These are phyloP conservation scores for Leptinotarsa undecemlineata DNA, from an alignment of 1,140 invertebrate species.

Conservation along the genomic window DNA sequence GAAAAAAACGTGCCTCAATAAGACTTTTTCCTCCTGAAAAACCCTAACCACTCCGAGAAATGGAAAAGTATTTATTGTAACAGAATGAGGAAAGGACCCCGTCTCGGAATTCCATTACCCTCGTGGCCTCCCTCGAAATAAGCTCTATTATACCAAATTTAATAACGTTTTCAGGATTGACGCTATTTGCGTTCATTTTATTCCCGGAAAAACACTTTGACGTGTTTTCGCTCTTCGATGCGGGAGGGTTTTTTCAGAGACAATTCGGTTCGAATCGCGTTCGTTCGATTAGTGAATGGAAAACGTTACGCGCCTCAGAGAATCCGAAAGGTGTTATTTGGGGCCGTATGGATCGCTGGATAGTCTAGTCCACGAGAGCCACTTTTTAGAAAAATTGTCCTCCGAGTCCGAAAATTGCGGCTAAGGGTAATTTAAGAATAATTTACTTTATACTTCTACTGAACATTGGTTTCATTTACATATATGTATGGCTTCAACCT, in stretches of 20 bases:
- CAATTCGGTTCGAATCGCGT: not conserved
- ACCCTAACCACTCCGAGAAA: not conserved
- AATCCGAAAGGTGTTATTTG: not conserved
- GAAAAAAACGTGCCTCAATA: not conserved
- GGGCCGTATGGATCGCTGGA: not conserved
- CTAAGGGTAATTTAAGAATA: no score
- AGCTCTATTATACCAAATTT: conserved; percentile 11
- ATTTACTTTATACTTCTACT: no score
- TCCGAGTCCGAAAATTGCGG: no score
- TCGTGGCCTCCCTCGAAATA: not conserved
- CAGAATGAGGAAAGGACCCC: not conserved
- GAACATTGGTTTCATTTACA: no score
- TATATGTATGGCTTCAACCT: no score
- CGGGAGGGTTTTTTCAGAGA: not conserved
- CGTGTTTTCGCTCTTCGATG: not conserved
- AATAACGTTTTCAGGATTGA: conserved; percentile 10
- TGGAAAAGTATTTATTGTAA: conserved; percentile 14
- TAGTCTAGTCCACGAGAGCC: not conserved
- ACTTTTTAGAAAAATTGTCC: no score
- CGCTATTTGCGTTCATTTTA: not conserved
- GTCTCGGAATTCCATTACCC: not conserved
- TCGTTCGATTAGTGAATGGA: not conserved
- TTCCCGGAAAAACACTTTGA: conserved; percentile 2
- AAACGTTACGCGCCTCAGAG: not conserved
- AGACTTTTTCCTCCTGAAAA: not conserved